Evolutionary conservation across 2,888 invertebrate species (phyloP).

Genomic region (Ennomos erosarius): DNA sequence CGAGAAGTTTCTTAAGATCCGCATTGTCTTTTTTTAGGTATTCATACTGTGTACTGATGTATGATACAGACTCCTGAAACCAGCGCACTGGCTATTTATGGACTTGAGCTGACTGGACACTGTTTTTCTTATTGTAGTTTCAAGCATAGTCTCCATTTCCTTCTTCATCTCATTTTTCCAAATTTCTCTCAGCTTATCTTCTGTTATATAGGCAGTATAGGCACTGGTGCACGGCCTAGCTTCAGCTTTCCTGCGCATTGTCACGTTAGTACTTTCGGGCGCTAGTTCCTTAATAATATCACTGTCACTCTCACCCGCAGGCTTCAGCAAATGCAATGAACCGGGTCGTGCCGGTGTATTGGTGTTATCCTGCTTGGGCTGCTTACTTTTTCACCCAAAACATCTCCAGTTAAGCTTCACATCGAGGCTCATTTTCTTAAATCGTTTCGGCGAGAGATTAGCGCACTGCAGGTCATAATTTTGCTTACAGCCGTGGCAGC

Average conservation of each 20-base stretch:
- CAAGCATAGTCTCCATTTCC: neutral
- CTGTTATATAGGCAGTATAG: conserved; percentile 9
- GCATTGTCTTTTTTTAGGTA: conserved; percentile 10
- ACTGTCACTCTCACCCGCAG: neutral
- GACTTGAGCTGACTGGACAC: conserved; percentile 7
- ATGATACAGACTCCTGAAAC: conserved; percentile 11
- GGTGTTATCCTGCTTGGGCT: conserved; percentile 8
- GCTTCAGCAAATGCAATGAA: neutral
- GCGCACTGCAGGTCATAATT: conserved; percentile 14
- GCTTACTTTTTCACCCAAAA: conserved; percentile 4
- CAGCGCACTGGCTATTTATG: conserved; percentile 10
- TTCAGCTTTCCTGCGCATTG: neutral
- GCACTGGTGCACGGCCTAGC: neutral
- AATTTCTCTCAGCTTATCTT: conserved; percentile 5
- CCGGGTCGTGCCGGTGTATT: conserved; percentile 8
- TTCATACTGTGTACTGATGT: conserved; percentile 11
- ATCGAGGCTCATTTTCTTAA: conserved; percentile 5
- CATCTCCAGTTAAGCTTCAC: conserved; percentile 10
- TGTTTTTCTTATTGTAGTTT: neutral
- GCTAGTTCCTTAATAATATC: neutral
- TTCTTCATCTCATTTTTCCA: neutral
- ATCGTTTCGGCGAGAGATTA: conserved; percentile 12
- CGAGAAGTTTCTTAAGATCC: conserved; percentile 6
- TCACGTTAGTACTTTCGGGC: neutral
- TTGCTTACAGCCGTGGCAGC: conserved; percentile 3